Evolutionary conservation across 1,140 invertebrate genomes (phyloP).

Genomic region (Lutraria rhynchaena): DNA sequence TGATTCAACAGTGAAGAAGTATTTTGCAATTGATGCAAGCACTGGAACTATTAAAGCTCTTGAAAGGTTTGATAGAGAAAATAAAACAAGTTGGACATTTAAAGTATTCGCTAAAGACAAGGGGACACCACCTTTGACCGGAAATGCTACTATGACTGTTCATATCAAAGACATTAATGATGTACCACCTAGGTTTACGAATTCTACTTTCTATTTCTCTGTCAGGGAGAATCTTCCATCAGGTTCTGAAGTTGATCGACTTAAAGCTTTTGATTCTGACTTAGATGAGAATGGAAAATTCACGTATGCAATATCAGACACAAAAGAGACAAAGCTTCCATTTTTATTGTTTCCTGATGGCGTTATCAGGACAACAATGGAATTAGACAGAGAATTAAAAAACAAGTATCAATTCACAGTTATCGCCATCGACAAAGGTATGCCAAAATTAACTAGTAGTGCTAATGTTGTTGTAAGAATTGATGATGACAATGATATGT

Average conservation of each 20-base stretch:
- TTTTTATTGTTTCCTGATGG: slow-evolving; percentile 93
- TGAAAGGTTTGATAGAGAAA: slow-evolving; percentile 95
- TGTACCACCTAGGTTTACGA: slow-evolving; percentile 92
- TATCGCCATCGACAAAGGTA: slow-evolving; percentile 88
- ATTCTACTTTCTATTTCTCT: slow-evolving; percentile 75
- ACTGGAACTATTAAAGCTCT: slow-evolving; percentile 93
- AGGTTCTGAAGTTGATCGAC: slow-evolving; percentile 90
- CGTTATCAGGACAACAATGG: slow-evolving; percentile 88
- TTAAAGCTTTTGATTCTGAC: slow-evolving; percentile 94
- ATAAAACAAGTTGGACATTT: slow-evolving; percentile 91
- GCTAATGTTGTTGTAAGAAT: slow-evolving; percentile 70
- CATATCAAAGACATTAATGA: slow-evolving; percentile 97
- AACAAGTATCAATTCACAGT: slow-evolving; percentile 89
- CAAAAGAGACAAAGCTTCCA: slow-evolving; percentile 83
- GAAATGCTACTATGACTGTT: slow-evolving; percentile 93
- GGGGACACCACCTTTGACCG: slow-evolving; percentile 89
- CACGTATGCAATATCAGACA: slow-evolving; percentile 88
- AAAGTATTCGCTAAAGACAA: slow-evolving; percentile 94
- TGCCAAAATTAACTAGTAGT: slow-evolving; percentile 82
- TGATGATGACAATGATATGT: slow-evolving; percentile 91
- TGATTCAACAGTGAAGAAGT: slow-evolving; percentile 86
- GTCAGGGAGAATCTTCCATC: slow-evolving; percentile 80
- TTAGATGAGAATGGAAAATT: slow-evolving; percentile 87
- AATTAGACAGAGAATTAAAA: slow-evolving; percentile 92
- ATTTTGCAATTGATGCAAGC: slow-evolving; percentile 93